These are phyloP conservation scores for Bombycilla garrulus DNA, from an alignment of 2,113 vertebrate species.

Conservation along the genomic window DNA sequence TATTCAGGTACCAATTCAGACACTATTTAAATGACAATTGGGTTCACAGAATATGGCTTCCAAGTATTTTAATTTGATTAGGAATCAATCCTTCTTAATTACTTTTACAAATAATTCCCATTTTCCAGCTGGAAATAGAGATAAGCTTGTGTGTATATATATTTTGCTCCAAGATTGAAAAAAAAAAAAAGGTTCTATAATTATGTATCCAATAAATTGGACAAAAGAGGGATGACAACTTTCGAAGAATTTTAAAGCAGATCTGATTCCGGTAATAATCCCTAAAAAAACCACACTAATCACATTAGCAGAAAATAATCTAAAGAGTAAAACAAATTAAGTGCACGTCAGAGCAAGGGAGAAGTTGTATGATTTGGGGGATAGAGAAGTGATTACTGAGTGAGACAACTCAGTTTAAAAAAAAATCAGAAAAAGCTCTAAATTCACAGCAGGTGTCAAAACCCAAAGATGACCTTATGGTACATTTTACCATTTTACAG, in stretches of 20 bases:
- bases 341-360: not conserved
- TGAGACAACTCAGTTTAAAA: not conserved
- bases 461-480: not conserved
- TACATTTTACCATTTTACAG: not conserved
- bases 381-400: not conserved
- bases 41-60: conserved; percentile 2
- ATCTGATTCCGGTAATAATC: conserved; percentile 27
- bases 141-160: conserved; percentile 31
- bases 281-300: not conserved
- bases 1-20: conserved; percentile 25
- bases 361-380: not conserved
- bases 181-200: not conserved
- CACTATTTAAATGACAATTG: conserved; percentile 49
- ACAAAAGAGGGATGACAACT: conserved; percentile 40
- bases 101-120: conserved; percentile 58
- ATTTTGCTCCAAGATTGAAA: not conserved
- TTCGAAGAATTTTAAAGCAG: conserved; percentile 45
- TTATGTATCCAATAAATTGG: conserved; percentile 25
- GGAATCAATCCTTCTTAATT: conserved; percentile 54
- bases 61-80: conserved; percentile 60
- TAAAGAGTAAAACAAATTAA: not conserved
- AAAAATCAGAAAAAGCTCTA: not conserved
- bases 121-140: conserved; percentile 59
- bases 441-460: not conserved
- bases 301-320: conserved; percentile 16